A percentile compares a stretch with the other conserved stretches of the same genome.
phyloP scores from a whole-genome alignment of 2,113 vertebrate species.

The Oryzias woworae region DNA sequence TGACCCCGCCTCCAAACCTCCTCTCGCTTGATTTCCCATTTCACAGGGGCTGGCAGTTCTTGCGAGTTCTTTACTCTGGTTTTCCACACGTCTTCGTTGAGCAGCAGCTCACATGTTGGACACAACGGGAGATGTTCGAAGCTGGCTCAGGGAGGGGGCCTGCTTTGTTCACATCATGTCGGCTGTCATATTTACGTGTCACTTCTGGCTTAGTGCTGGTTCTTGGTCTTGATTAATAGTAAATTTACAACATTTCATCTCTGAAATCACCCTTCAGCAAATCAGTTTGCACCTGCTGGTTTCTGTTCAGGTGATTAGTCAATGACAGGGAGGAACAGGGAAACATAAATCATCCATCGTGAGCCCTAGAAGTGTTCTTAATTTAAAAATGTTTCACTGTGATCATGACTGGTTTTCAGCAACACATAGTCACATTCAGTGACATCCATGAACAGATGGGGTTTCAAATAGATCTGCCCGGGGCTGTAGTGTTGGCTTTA shows the following conservation, averaged over 20 bases:
- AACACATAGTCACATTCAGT: constrained; percentile 21
- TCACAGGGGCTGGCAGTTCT: constrained; percentile 56
- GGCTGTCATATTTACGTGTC: constrained; percentile 55
- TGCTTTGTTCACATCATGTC: constrained; percentile 49
- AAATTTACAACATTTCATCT: constrained; percentile 47
- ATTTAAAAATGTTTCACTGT: constrained; percentile 48
- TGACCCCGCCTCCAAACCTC: constrained; percentile 39
- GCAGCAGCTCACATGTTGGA: constrained; percentile 43
- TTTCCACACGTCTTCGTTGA: constrained; percentile 53
- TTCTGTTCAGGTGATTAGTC: constrained; percentile 65
- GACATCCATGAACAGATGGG: constrained; percentile 55
- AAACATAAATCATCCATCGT: constrained; percentile 62
- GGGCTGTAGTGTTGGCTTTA: constrained; percentile 66
- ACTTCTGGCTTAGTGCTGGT: constrained; percentile 26
- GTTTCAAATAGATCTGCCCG: constrained; percentile 55
- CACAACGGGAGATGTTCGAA: constrained; percentile 48
- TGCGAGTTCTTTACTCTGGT: constrained; percentile 60
- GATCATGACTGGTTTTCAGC: constrained; percentile 32
- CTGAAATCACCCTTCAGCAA: constrained; percentile 57
- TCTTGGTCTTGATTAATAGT: constrained; percentile 29
- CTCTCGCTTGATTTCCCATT: constrained; percentile 71
- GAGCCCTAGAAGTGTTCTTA: constrained; percentile 57
- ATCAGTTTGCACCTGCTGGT: constrained; percentile 66
- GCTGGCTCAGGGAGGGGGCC: constrained; percentile 42
- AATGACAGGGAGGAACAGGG: constrained; percentile 53